Conservation (phyloP, 2,888 invertebrate species). For the Tromatobia lineatoria region DNA sequence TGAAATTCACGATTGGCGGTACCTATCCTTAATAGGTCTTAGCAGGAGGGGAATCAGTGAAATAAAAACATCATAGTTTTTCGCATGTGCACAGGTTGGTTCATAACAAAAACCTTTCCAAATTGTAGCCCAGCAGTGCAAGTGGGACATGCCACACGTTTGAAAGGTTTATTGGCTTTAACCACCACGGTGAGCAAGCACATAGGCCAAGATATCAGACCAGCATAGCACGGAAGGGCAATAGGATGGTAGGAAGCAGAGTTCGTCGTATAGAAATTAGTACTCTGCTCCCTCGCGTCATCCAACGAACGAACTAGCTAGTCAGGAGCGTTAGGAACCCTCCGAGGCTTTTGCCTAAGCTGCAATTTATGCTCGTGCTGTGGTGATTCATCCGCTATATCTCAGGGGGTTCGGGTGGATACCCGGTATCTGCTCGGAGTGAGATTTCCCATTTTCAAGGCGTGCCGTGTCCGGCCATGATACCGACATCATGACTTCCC, state of each 20-base stretch:
- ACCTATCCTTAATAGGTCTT: neutral
- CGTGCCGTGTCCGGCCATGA: conserved; percentile 16
- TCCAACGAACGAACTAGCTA: conserved; percentile 18
- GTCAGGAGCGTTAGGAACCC: conserved; percentile 18
- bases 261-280: conserved; percentile 52
- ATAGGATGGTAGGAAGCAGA: conserved; percentile 3
- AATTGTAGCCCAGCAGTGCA: conserved; percentile 23
- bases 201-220: conserved; percentile 36
- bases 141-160: conserved; percentile 21
- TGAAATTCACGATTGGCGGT: too few relatives aligned
- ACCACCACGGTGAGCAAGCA: conserved; percentile 30
- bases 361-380: conserved; percentile 52
- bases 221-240: conserved; percentile 9
- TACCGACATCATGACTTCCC: neutral
- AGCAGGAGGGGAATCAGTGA: neutral
- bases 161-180: conserved; percentile 57
- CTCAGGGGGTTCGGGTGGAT: conserved; percentile 16
- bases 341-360: conserved; percentile 42
- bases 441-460: conserved; percentile 36
- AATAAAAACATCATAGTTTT: conserved; percentile 9
- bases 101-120: conserved; percentile 45
- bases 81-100: too few relatives aligned
- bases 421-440: conserved; percentile 13
- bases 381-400: conserved; percentile 54
- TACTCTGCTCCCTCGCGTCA: conserved; percentile 29